A percentile compares a stretch with the other conserved stretches of the same genome.
Conservation (phyloP, 1,140 invertebrate genomes). For the Drosophila biarmipes region DNA sequence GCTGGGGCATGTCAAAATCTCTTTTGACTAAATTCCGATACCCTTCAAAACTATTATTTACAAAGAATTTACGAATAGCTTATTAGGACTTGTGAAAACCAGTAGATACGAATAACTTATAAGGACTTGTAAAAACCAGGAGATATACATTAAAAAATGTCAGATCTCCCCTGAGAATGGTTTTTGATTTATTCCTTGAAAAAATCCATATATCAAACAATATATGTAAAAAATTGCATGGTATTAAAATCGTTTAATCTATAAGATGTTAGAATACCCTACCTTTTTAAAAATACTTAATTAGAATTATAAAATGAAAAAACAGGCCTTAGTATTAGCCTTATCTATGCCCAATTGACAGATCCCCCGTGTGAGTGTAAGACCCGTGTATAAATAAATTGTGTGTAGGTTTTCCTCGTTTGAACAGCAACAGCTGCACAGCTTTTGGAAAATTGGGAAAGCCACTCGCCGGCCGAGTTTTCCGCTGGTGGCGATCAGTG, state of each 20-base stretch:
- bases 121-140: too few species aligned
- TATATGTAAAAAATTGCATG: too few species aligned
- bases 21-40: neutral
- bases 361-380: constrained; percentile 1
- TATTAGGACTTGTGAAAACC: too few species aligned
- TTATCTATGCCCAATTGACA: neutral
- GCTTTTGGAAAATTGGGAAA: constrained; percentile 70
- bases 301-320: neutral
- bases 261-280: too few species aligned
- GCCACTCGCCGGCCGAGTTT: constrained; percentile 21
- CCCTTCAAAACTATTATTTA: constrained; percentile 4
- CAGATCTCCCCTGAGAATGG: too few species aligned
- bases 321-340: neutral
- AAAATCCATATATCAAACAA: too few species aligned
- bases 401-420: constrained; percentile 71
- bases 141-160: too few species aligned
- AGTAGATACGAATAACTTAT: too few species aligned
- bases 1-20: constrained; percentile 20
- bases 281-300: too few species aligned
- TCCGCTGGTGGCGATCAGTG: constrained; percentile 60
- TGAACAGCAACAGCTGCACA: constrained; percentile 69
- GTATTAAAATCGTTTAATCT: too few species aligned
- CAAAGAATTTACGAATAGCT: too few species aligned
- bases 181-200: too few species aligned
- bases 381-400: constrained; percentile 61